Evolutionary conservation across 2,113 vertebrate genomes (phyloP).

Genomic region (Rattus norvegicus): DNA sequence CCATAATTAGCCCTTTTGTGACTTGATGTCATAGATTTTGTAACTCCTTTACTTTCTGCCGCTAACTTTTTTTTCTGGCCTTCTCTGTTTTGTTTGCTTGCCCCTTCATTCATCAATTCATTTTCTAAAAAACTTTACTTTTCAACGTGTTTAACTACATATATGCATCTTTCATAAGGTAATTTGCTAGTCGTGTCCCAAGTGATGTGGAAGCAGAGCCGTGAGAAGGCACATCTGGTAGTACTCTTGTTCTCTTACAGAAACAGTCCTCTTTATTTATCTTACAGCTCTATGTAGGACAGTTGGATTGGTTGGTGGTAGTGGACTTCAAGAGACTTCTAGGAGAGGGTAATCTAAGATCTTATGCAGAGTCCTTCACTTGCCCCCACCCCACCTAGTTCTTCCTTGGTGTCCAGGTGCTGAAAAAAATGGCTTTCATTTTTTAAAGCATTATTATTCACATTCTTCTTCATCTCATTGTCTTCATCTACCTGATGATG

Average conservation of each 20-base stretch:
- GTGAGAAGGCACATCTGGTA: not conserved
- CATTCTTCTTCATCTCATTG: not conserved
- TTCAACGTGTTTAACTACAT: not conserved
- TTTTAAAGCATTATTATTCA: not conserved
- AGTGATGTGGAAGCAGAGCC: not conserved
- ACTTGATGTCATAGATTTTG: constrained; percentile 67
- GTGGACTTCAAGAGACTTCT: not conserved
- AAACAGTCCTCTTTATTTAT: not conserved
- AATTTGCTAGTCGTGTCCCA: not conserved
- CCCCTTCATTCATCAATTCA: not conserved
- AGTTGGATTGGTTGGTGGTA: not conserved
- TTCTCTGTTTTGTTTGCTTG: not conserved
- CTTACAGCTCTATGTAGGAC: not conserved
- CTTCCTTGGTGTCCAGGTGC: not conserved
- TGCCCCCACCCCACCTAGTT: too few species aligned
- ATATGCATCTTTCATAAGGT: constrained; percentile 4
- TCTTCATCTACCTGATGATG: constrained; percentile 18
- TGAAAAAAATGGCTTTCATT: not conserved
- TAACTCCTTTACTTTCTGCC: constrained; percentile 44
- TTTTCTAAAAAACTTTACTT: constrained; percentile 37
- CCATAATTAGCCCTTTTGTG: constrained; percentile 72
- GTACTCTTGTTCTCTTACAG: not conserved
- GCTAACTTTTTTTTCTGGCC: constrained; percentile 54
- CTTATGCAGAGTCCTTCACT: not conserved
- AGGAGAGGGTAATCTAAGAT: not conserved